Base-by-base conservation (phyloP, 2,888 invertebrate species). In the Resseliella maxima region DNA sequence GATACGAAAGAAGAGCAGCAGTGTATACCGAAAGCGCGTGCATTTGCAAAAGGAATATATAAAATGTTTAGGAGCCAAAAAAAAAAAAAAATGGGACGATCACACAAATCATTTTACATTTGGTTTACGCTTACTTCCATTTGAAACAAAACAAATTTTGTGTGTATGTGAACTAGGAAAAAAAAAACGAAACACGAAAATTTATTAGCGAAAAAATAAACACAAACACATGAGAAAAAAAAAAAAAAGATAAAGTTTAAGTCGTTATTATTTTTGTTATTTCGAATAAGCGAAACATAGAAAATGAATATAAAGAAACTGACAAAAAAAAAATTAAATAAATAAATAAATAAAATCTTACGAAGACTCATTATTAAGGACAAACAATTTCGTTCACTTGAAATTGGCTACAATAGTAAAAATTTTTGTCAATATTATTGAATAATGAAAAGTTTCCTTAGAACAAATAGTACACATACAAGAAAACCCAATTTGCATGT, bases 211-310 rank as follows among this genome's bases (percentile, higher is more conserved):
- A 72, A 72, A 72, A 72, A 72, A 50, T n/a, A n/a, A n/a, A n/a
- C n/a, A n/a, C n/a, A n/a, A n/a, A n/a, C n/a, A 50, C 5, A 41
- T 41, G 41, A 41, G 18, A 50, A 72, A 31, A 2, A 1, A 24
- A 59, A 59, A 59, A 59, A 59, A 24, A 24, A 72, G 31, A 72
- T 31, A 72, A 31, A 72, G 12, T 27, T 72, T 72, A 72, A 72
- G 72, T 72, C 72, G 72, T 72, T 72, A 72, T 72, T 72, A 72
- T 72, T 72, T 72, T 72, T 72, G 72, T 72, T 72, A 72, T 72
- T 72, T 72, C 72, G 72, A 72, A 72, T 72, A 72, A 72, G 72
- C 72, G 72, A 72, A 72, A 72, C 31, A 72, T 31, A 31, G 72
- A 31, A 72, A n/a, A n/a, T n/a, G n/a, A n/a, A n/a, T n/a, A n/a